Evolutionary conservation across 2,888 invertebrate genomes (phyloP), one percentile per base, ranked within the genome.

Genomic region (Thymelicus acteon): DNA sequence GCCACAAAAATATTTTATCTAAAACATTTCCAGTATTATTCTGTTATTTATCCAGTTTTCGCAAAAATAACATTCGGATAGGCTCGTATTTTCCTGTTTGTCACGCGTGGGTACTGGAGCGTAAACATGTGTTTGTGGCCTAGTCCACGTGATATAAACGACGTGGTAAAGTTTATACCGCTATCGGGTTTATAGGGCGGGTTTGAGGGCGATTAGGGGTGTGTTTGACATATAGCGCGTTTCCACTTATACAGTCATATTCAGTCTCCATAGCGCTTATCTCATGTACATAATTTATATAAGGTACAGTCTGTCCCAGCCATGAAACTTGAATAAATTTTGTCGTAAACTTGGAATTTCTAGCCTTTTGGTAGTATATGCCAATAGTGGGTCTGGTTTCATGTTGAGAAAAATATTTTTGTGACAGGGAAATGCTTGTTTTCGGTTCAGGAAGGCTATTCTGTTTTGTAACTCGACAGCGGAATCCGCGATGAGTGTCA

Each of bases 41-140:
- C n/a, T 57, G 31, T 57, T 65, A 57, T 44, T 31, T 40, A 39
- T 13, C 31, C 37, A 62, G 62, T 58, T 63, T 12, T 58, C 57
- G 63, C 63, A n/a, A 15, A 63, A 69, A 69, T 63, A 69, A 69
- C 62, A 69, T 48, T 58, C 69, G 44, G 63, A 63, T 63, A 70
- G 63, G 58, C 64, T 70, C 60, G 58, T 44, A 57, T 70, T 64
- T 70, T 64, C 69, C 63, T 70, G 69, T 70, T 70, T 70, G 69
- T 70, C 63, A 70, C 69, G 58, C 69, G 63, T 70, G 63, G 15
- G 24, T 64, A 49, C 58, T 49, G 64, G 39, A 70, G 64, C 70
- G 70, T 58, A 70, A 70, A 70, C 60, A 70, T 58, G 37, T 58
- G 58, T 69, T 63, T 54, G 69, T 48, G 40, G 48, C 37, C 48